phyloP scores from a whole-genome alignment of 2,888 invertebrate genomes.

The Nymphalis c-album region DNA sequence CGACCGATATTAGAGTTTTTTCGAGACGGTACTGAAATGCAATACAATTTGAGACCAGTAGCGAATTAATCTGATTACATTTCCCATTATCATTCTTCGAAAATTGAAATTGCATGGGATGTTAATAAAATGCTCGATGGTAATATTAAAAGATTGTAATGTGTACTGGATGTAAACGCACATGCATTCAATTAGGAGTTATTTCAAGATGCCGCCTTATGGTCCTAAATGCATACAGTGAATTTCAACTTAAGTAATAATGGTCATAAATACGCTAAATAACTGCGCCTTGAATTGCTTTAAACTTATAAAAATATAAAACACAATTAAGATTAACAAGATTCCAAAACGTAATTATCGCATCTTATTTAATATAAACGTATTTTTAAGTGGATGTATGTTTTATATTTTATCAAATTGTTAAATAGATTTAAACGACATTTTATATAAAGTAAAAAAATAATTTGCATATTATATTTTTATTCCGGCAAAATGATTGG shows the following conservation, averaged over 20 bases:
- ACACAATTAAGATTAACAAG: not conserved
- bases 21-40: not conserved
- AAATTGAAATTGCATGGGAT: slow-evolving; percentile 7
- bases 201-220: not conserved
- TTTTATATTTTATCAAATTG: too few relatives aligned
- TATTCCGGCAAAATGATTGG: too few relatives aligned
- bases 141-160: slow-evolving; percentile 1
- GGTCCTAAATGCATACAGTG: too few relatives aligned
- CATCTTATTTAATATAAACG: too few relatives aligned
- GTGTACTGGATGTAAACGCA: not conserved
- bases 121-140: not conserved
- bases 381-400: too few relatives aligned
- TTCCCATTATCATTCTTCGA: not conserved
- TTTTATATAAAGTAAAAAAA: too few relatives aligned
- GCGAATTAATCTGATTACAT: not conserved
- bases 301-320: slow-evolving; percentile 3
- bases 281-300: not conserved
- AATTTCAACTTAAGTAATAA: not conserved
- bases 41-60: slow-evolving; percentile 25
- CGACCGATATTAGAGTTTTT: slow-evolving; percentile 15
- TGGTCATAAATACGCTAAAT: not conserved
- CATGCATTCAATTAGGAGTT: slow-evolving; percentile 1
- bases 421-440: too few relatives aligned
- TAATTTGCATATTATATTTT: too few relatives aligned
- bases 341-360: not conserved